These are phyloP conservation scores for Oncorhynchus gorbuscha DNA, from an alignment of 2,113 vertebrate genomes.

Conservation along the genomic window DNA sequence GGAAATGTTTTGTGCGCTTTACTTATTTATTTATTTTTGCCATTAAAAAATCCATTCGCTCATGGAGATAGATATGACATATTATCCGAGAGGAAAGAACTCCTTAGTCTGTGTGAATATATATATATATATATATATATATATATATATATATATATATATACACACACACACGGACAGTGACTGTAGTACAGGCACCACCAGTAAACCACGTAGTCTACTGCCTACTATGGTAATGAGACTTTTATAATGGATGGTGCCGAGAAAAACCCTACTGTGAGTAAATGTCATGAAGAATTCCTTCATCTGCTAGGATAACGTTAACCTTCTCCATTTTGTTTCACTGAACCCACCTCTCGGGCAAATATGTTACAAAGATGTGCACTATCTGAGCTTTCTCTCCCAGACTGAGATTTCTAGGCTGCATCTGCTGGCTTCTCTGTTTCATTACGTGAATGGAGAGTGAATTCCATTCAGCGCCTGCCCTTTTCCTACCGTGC, in stretches of 20 bases:
- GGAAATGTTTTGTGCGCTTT: neutral
- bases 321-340: slow-evolving; percentile 77
- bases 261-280: slow-evolving; percentile 60
- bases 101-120: no score
- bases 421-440: neutral
- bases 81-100: slow-evolving; percentile 9
- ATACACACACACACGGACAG: neutral
- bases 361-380: slow-evolving; percentile 69
- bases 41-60: no score
- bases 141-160: no score
- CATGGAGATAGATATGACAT: slow-evolving; percentile 6
- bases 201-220: neutral
- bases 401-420: neutral
- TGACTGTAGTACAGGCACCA: neutral
- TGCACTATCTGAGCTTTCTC: slow-evolving; percentile 13
- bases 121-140: no score
- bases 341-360: slow-evolving; percentile 65
- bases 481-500: slow-evolving; percentile 65
- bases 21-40: neutral
- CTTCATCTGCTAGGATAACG: slow-evolving; percentile 64
- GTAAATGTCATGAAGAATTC: slow-evolving; percentile 69
- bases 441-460: slow-evolving; percentile 66
- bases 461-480: slow-evolving; percentile 62
- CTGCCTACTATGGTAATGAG: slow-evolving; percentile 64
- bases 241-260: slow-evolving; percentile 18